Evolutionary conservation across 2,113 vertebrate species (phyloP).

Genomic region (Rhynchopsitta pachyrhyncha): DNA sequence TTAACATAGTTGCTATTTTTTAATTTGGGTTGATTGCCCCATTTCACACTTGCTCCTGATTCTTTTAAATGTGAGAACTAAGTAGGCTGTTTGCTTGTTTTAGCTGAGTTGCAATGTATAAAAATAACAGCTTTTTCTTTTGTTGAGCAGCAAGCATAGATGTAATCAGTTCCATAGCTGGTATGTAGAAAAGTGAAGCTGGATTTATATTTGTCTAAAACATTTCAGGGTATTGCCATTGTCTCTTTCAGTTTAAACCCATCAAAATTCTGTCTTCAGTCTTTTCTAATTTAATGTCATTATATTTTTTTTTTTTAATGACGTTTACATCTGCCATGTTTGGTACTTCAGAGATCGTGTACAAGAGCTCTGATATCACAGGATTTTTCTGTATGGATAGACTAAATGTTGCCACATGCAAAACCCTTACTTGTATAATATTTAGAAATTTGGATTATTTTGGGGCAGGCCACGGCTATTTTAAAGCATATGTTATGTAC

Average conservation of each 20-base stretch:
- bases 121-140: not conserved
- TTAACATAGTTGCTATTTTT: not conserved
- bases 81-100: not conserved
- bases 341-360: not conserved
- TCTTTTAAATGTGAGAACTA: not conserved
- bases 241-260: not conserved
- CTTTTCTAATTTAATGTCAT: not conserved
- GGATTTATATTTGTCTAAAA: not conserved
- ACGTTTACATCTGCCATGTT: not conserved
- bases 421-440: not conserved
- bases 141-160: not conserved
- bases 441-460: not conserved
- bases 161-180: not conserved
- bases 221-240: not conserved
- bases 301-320: not conserved
- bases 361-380: not conserved
- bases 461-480: not conserved
- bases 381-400: not conserved
- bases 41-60: not conserved
- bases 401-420: not conserved
- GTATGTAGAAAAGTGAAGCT: not conserved
- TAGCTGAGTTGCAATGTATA: not conserved
- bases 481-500: not conserved
- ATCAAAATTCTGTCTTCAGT: not conserved
- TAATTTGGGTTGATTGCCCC: not conserved